Evolutionary conservation across 2,113 vertebrate genomes (phyloP).

Genomic region (Serinus canaria): DNA sequence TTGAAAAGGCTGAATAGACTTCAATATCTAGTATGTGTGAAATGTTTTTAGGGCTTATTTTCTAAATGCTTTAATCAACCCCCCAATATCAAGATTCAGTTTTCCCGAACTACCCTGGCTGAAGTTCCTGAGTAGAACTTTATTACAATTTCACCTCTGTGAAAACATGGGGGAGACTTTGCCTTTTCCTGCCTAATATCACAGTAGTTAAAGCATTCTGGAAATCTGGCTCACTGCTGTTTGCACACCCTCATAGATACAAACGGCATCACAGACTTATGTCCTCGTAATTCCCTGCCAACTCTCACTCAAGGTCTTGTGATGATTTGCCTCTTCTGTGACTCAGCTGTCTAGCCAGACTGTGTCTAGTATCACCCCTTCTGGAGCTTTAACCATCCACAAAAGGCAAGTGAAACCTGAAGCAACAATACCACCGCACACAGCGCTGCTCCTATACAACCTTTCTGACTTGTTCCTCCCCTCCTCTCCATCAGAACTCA

Average conservation of each 20-base stretch:
- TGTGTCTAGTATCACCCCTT: conserved; percentile 46
- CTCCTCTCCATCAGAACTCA: background rate
- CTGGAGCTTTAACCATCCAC: conserved; percentile 33
- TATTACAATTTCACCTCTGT: background rate
- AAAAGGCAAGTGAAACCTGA: conserved; percentile 38
- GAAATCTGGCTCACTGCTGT: conserved; percentile 17
- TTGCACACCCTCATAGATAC: conserved; percentile 20
- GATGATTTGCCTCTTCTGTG: conserved; percentile 48
- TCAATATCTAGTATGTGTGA: background rate
- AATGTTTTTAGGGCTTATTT: background rate
- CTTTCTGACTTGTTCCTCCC: background rate
- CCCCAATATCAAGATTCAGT: background rate
- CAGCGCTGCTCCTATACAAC: background rate
- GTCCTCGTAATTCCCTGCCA: conserved; percentile 33
- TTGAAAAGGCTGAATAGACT: background rate
- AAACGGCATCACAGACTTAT: background rate
- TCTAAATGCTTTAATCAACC: background rate
- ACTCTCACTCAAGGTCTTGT: conserved; percentile 41
- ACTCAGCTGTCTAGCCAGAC: conserved; percentile 55
- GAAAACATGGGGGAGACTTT: background rate
- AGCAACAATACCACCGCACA: background rate
- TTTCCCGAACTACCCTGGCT: background rate
- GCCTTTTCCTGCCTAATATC: conserved; percentile 14
- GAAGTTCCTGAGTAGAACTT: background rate
- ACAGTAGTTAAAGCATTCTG: background rate